Evolutionary conservation across 2,888 invertebrate genomes (phyloP).

Genomic region (Drosophila phalerata): DNA sequence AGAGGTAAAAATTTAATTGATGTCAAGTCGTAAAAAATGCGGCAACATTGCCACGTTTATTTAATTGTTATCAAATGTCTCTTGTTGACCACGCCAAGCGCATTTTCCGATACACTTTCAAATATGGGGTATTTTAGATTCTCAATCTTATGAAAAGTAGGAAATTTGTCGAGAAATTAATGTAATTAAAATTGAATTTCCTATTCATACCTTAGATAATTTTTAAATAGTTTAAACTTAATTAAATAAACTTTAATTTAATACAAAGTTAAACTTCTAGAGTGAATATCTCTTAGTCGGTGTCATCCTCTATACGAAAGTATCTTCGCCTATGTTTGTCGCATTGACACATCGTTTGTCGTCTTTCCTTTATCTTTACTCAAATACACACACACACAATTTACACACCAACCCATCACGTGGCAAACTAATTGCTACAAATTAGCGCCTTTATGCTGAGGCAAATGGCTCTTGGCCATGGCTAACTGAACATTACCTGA

Average conservation of each 20-base stretch:
- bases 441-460: constrained; percentile 77
- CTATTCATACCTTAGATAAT: not conserved
- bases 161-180: not conserved
- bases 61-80: constrained; percentile 73
- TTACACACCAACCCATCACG: constrained; percentile 12
- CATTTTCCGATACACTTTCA: constrained; percentile 2
- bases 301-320: not conserved
- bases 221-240: not conserved
- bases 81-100: constrained; percentile 32
- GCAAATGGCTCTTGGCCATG: constrained; percentile 33
- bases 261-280: not conserved
- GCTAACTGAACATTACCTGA: constrained; percentile 41
- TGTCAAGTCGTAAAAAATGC: constrained; percentile 79
- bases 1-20: constrained; percentile 81
- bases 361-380: constrained; percentile 15
- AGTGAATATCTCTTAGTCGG: not conserved
- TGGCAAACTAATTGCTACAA: constrained; percentile 73
- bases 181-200: not conserved
- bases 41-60: constrained; percentile 56
- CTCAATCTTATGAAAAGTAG: not conserved
- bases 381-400: not conserved
- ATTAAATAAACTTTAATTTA: not conserved
- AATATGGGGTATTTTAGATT: not conserved
- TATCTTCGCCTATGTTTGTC: not conserved
- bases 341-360: constrained; percentile 44